A percentile compares a stretch with the other conserved stretches of the same genome.
Evolutionary conservation across 2,113 vertebrate species (phyloP).

Genomic region (Zosterops borbonicus): DNA sequence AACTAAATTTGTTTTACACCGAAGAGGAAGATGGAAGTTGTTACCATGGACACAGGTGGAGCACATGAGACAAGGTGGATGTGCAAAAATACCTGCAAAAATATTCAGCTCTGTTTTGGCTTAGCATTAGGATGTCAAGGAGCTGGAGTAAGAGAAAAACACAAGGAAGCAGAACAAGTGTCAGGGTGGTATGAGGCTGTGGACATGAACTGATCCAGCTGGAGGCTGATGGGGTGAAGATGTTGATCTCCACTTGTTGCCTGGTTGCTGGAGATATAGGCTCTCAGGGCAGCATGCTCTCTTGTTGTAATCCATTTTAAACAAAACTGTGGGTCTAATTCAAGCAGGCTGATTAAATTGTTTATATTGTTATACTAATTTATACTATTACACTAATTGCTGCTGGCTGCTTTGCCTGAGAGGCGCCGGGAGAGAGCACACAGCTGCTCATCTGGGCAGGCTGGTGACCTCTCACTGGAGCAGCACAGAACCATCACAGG

Average conservation of each 20-base stretch:
- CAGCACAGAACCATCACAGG: fast-evolving
- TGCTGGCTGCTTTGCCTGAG: neutral
- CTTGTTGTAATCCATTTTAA: neutral
- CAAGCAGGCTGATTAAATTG: neutral
- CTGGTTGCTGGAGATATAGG: neutral
- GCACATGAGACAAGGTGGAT: neutral
- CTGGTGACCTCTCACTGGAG: neutral
- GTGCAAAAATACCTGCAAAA: neutral
- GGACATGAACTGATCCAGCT: neutral
- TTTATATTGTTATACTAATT: conserved; percentile 17
- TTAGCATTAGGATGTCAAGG: neutral
- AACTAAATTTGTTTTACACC: neutral
- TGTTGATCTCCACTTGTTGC: neutral
- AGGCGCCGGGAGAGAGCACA: fast-evolving
- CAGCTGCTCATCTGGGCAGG: neutral
- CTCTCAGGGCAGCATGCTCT: neutral
- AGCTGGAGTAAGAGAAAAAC: neutral
- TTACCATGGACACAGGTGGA: neutral
- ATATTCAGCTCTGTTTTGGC: neutral
- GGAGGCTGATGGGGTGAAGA: neutral
- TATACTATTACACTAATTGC: neutral
- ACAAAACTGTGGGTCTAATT: neutral
- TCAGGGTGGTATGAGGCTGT: neutral
- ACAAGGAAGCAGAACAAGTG: neutral
- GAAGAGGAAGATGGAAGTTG: neutral